Conservation (phyloP, 2,113 vertebrate genomes). For the Gracilinanus agilis region DNA sequence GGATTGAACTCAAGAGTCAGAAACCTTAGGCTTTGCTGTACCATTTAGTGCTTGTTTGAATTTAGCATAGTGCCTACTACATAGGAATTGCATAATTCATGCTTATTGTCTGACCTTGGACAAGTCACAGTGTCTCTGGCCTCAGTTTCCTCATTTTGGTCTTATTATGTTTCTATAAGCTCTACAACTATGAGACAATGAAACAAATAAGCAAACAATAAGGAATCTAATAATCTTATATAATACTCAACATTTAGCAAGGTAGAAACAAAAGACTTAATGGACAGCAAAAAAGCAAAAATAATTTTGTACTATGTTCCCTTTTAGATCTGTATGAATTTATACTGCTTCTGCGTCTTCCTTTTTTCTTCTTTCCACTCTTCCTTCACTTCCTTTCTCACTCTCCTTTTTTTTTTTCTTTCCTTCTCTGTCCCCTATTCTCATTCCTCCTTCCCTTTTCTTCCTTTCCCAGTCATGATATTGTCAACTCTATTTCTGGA, state of each 20-base stretch:
- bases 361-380: background rate
- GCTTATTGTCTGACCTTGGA: background rate
- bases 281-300: background rate
- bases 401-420: background rate
- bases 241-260: background rate
- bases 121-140: background rate
- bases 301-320: background rate
- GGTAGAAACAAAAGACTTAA: background rate
- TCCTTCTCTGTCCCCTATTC: background rate
- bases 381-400: too few species aligned
- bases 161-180: background rate
- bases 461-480: background rate
- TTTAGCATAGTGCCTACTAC: background rate
- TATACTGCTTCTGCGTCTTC: background rate
- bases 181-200: background rate
- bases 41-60: background rate
- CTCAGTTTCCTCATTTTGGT: slow-evolving; percentile 13
- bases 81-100: background rate
- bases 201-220: background rate
- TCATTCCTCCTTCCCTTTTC: too few species aligned
- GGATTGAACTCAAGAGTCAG: background rate
- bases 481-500: too few species aligned
- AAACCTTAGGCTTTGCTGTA: background rate
- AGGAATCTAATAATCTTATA: background rate
- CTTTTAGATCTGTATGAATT: too few species aligned